Conservation (phyloP, 2,888 invertebrate species). For the Allacma fusca region DNA sequence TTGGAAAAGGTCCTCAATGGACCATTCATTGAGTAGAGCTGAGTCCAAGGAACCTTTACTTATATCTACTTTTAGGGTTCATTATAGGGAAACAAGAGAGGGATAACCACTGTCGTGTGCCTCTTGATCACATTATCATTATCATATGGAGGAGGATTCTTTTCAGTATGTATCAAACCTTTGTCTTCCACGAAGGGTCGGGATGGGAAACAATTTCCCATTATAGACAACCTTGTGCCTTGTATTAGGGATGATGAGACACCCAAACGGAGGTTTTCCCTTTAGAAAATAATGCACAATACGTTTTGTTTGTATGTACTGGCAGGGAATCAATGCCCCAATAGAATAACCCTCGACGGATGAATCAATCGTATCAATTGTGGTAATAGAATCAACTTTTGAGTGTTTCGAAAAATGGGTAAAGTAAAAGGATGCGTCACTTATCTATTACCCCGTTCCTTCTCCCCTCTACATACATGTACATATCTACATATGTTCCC, state of each 20-base stretch:
- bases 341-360: constrained; percentile 4
- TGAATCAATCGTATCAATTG: constrained; percentile 12
- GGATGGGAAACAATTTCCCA: constrained; percentile 4
- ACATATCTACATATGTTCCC: background rate
- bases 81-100: constrained; percentile 12
- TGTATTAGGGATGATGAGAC: constrained; percentile 7
- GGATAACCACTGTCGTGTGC: constrained; percentile 42
- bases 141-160: constrained; percentile 25
- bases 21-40: background rate
- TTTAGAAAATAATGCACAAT: background rate
- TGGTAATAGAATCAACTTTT: constrained; percentile 16
- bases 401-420: constrained; percentile 16
- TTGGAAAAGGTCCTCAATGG: background rate
- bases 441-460: background rate
- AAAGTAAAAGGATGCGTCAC: constrained; percentile 13
- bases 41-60: background rate
- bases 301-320: background rate
- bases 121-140: constrained; percentile 46
- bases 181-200: background rate
- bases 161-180: background rate
- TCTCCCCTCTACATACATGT: background rate
- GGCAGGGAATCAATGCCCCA: background rate
- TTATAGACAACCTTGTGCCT: constrained; percentile 4
- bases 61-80: constrained; percentile 11
- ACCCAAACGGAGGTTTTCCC: background rate